phyloP scores from a whole-genome alignment of 92 coral and sea anemone species.

The Phymanthus crucifer region DNA sequence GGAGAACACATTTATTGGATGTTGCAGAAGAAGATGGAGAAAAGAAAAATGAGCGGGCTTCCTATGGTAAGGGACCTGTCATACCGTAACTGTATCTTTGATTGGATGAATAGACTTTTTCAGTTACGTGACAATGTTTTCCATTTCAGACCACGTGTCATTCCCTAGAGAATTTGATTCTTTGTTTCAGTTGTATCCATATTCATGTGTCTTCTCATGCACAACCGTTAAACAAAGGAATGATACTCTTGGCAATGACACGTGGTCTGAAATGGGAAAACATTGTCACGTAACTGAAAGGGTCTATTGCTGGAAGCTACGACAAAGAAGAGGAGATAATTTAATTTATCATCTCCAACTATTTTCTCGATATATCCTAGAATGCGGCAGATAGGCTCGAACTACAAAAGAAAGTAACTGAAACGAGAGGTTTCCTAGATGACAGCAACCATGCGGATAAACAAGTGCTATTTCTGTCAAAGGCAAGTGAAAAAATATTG shows the following conservation, averaged over 20 bases:
- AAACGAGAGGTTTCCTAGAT: not conserved
- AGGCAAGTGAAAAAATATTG: slow-evolving; percentile 5
- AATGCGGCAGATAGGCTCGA: not conserved
- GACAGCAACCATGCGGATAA: not conserved
- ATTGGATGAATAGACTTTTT: not conserved
- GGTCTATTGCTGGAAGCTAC: not conserved
- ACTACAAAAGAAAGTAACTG: slow-evolving; percentile 10
- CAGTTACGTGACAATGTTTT: no score
- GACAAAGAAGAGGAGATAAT: not conserved
- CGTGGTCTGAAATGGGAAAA: no score
- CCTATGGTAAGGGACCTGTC: not conserved
- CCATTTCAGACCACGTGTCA: no score
- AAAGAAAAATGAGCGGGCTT: not conserved
- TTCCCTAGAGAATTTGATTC: no score
- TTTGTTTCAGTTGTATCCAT: no score
- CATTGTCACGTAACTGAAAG: no score
- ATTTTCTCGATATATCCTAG: not conserved
- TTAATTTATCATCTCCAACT: no score
- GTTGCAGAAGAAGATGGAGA: not conserved
- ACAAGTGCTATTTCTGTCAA: not conserved
- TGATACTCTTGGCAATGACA: no score
- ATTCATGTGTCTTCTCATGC: no score
- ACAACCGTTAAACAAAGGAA: no score
- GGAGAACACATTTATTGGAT: slow-evolving; percentile 14
- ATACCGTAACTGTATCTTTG: not conserved